These are phyloP conservation scores for Chironomus tepperi DNA, from an alignment of 1,140 invertebrate genomes.

Conservation along the genomic window DNA sequence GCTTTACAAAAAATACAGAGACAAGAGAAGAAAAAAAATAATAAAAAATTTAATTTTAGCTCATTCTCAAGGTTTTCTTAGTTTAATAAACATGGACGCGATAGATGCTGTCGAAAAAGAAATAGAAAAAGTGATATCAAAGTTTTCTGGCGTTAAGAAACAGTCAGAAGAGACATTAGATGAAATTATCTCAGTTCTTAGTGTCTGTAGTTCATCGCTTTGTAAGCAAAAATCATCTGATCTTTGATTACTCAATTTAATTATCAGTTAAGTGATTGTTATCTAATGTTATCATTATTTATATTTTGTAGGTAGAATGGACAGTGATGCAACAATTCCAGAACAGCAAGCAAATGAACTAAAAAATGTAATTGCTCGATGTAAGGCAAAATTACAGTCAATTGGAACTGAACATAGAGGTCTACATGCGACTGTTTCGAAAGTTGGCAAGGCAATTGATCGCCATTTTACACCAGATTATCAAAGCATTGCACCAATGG, in stretches of 20 bases:
- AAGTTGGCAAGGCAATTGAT: constrained; percentile 73
- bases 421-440: constrained; percentile 61
- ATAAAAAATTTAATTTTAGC: too few species aligned
- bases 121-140: constrained; percentile 79
- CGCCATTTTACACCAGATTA: constrained; percentile 70
- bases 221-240: not conserved
- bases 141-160: constrained; percentile 71
- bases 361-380: constrained; percentile 57
- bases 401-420: constrained; percentile 71
- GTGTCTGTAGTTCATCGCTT: not conserved
- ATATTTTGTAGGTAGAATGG: not conserved
- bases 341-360: constrained; percentile 56
- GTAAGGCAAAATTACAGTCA: constrained; percentile 63
- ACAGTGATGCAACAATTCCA: constrained; percentile 41
- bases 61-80: not conserved
- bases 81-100: constrained; percentile 61
- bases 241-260: not conserved
- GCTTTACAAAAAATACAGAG: not conserved
- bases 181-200: constrained; percentile 28
- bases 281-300: not conserved
- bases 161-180: constrained; percentile 38
- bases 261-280: constrained; percentile 26
- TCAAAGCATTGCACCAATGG: constrained; percentile 56
- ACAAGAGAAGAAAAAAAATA: not conserved
- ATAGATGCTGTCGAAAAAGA: constrained; percentile 86